Percentiles rank a stretch among this genome's conserved stretches.
Evolutionary conservation across 1,140 invertebrate species (phyloP).

Genomic region (Samia ricini): DNA sequence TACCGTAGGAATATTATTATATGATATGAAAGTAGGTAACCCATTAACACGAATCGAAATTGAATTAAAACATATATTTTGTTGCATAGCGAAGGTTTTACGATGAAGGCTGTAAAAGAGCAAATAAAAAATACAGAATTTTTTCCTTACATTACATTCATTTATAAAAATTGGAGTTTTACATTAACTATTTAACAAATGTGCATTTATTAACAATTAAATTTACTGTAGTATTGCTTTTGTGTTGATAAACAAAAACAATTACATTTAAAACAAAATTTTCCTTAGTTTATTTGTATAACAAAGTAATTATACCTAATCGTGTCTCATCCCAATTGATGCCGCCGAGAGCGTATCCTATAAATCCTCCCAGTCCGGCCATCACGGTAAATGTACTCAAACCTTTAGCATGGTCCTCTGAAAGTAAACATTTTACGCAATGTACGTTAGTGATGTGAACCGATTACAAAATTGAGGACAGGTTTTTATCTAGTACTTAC

Average conservation of each 20-base stretch:
- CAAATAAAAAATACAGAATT: too few species aligned
- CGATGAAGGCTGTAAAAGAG: too few species aligned
- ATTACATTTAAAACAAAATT: neutral
- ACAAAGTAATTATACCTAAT: constrained; percentile 79
- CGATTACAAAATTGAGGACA: too few species aligned
- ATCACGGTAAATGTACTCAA: constrained; percentile 97
- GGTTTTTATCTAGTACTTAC: too few species aligned
- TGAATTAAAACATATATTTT: neutral
- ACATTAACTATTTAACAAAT: too few species aligned
- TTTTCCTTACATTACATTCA: too few species aligned
- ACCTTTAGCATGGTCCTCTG: constrained; percentile 94
- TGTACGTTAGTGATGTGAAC: neutral
- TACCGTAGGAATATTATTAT: too few species aligned
- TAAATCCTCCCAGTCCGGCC: constrained; percentile 95
- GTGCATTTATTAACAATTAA: too few species aligned
- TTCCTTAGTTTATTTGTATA: neutral
- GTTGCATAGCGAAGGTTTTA: too few species aligned
- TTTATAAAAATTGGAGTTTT: too few species aligned
- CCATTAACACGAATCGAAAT: neutral
- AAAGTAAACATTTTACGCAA: constrained; percentile 31
- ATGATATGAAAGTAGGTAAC: neutral
- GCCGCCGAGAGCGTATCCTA: constrained; percentile 95
- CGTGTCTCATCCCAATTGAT: constrained; percentile 94
- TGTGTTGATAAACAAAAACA: too few species aligned
- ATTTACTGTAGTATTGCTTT: too few species aligned